Base-by-base conservation (phyloP, 2,113 vertebrate species). In the Mus spicilegus region DNA sequence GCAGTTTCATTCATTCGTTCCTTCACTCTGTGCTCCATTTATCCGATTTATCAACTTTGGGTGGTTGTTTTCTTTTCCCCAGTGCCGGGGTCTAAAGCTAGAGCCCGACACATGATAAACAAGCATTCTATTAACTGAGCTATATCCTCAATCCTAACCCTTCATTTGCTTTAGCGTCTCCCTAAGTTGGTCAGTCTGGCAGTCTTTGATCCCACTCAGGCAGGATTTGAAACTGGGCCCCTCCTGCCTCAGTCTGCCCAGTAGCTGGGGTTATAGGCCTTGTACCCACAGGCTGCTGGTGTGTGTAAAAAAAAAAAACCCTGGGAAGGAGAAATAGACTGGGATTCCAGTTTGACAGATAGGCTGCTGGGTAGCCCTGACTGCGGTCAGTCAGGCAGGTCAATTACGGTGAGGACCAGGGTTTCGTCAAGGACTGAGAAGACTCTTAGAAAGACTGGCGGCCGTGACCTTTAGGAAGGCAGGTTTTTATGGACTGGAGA, bases 401-500 rank as follows among this genome's bases (percentile, higher is more conserved):
- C 87, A 75, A 3, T 70, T 75, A 84, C 92, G 36, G 65, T 30
- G 63, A 65, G 63, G 63, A 10, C 63, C 28, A 89, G 91, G 63
- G 46, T 73, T 93, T 24, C 39, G 67, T 56, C 67, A 92, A 96
- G 82, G 76, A 80, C 77, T 4, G 7, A 65, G 90, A 58, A 90
- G 69, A 84, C n/a, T 67, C 65, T 69, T 33, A 69, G 67, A 56
- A 90, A 91, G 69, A 84, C 49, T 4, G 4, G 88, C 19, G 61
- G 56, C 89, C 24, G 12, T 92, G 96, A 97, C 97, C 95, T 97
- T 97, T 88, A 85, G 89, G 92, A 76, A 81, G 90, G 95, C 88
- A 92, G 90, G 80, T 95, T 95, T 97, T 97, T 91, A 97, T 46
- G 93, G 87, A 65, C 77, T 30, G 73, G 82, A 69, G 70, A 78